phyloP scores from a whole-genome alignment of 2,888 invertebrate genomes.

The Elysia crispata region DNA sequence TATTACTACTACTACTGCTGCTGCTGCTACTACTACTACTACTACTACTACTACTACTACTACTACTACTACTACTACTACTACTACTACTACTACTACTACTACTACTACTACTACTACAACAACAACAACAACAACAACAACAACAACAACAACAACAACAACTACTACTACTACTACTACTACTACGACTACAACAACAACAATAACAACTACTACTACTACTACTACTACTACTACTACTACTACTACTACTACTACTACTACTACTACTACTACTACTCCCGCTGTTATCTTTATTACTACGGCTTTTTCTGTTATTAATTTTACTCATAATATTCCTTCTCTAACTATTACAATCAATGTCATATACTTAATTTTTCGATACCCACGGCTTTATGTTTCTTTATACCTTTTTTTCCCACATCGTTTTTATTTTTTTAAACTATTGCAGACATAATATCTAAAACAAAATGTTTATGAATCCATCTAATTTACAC shows the following conservation, averaged over 20 bases:
- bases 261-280: too few relatives aligned
- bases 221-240: constrained; percentile 9
- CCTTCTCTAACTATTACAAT: not conserved
- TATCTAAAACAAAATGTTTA: too few relatives aligned
- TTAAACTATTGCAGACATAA: too few relatives aligned
- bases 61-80: constrained; percentile 9
- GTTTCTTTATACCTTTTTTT: too few relatives aligned
- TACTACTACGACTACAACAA: too few relatives aligned
- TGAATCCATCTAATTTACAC: too few relatives aligned
- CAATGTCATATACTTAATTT: too few relatives aligned
- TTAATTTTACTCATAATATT: not conserved
- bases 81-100: constrained; percentile 3
- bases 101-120: constrained; percentile 9
- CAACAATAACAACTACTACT: not conserved
- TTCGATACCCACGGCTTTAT: too few relatives aligned
- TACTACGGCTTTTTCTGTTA: not conserved
- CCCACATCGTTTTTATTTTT: too few relatives aligned
- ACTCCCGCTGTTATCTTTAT: not conserved
- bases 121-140: not conserved
- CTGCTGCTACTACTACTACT: constrained; percentile 1
- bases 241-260: constrained; percentile 9
- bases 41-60: constrained; percentile 9
- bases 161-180: not conserved
- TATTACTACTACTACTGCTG: not conserved
- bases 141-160: not conserved